These are phyloP conservation scores for Cololabis saira DNA, from an alignment of 2,113 vertebrate genomes.

Conservation along the genomic window DNA sequence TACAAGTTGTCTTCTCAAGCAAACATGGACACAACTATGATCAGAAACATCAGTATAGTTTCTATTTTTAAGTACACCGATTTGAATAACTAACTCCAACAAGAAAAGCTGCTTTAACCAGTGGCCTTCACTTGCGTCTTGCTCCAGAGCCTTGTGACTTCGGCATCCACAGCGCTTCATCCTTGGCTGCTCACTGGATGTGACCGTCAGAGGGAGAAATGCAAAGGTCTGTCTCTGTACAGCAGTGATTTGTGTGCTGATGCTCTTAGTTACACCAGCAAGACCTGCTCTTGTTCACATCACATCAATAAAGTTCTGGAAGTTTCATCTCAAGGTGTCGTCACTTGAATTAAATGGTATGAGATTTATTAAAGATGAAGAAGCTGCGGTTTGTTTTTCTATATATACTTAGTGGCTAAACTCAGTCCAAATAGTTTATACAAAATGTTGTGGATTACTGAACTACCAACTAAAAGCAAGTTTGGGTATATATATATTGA, in stretches of 20 bases:
- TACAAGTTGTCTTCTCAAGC: conserved; percentile 15
- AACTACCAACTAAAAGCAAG: no score
- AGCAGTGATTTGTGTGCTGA: conserved; percentile 49
- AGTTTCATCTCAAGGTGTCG: conserved; percentile 62
- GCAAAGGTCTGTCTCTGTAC: conserved; percentile 20
- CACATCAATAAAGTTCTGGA: conserved; percentile 78
- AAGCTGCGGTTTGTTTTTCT: not conserved
- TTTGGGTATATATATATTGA: no score
- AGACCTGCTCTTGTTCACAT: conserved; percentile 52
- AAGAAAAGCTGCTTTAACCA: conserved; percentile 50
- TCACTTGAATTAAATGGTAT: not conserved
- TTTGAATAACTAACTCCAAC: conserved; percentile 40
- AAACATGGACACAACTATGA: conserved; percentile 35
- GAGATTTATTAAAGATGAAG: not conserved
- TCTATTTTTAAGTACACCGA: conserved; percentile 48
- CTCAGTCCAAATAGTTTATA: no score
- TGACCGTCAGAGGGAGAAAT: conserved; percentile 24
- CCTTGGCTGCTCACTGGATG: conserved; percentile 41
- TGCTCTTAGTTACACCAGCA: conserved; percentile 55
- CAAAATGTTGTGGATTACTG: not conserved
- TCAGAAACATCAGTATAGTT: conserved; percentile 40
- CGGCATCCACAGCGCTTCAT: conserved; percentile 42
- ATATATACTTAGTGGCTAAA: no score
- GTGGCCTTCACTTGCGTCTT: conserved; percentile 69
- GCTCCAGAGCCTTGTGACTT: conserved; percentile 53